Evolutionary conservation across 2,113 vertebrate species (phyloP), one percentile per base, ranked within the genome.

Genomic region (Alethe castanea): DNA sequence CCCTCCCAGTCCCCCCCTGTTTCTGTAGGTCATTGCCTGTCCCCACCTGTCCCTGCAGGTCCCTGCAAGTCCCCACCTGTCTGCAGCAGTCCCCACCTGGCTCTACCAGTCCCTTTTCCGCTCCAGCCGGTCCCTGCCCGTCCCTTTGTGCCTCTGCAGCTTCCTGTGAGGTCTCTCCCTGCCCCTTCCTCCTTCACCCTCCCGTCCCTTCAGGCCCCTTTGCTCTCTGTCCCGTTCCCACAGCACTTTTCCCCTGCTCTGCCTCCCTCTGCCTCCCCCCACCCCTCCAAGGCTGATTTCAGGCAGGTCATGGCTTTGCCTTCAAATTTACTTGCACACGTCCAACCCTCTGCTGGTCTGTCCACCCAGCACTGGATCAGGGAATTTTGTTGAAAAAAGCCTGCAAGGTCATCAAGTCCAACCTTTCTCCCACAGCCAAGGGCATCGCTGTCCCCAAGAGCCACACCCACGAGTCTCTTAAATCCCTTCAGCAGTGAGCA

Each of bases 1-100:
- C 3, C 1, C 38, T 45, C 12, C 61, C 1, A 0, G 47, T 24
- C 10, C 17, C 5, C 16, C 5, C 14, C 3, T 12, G 25, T 38
- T 28, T 17, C 18, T 4, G 2, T 19, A 12, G 7, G 19, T 1
- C 23, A 18, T 9, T 14, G 11, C 40, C 6, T 2, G 25, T 42
- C 48, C 14, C 19, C 33, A 18, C 17, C 45, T 16, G 11, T 3
- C 9, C 14, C 59, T 57, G 36, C 36, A 4, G 1, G 40, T 33
- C 29, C 36, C 50, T 59, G 33, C 36, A 26, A 0, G 53, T 52
- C 40, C 54, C 48, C 13, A 5, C 18, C 29, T 26, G 53, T 38
- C n/a, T 79, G 28, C 36, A 50, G 10, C 23, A 31, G 23, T n/a
- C n/a, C 11, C n/a, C 23, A 15, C 6, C 57, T 10, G 8, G 8